Conservation (phyloP, 1,140 invertebrate species). For the Apolygus lucorum region DNA sequence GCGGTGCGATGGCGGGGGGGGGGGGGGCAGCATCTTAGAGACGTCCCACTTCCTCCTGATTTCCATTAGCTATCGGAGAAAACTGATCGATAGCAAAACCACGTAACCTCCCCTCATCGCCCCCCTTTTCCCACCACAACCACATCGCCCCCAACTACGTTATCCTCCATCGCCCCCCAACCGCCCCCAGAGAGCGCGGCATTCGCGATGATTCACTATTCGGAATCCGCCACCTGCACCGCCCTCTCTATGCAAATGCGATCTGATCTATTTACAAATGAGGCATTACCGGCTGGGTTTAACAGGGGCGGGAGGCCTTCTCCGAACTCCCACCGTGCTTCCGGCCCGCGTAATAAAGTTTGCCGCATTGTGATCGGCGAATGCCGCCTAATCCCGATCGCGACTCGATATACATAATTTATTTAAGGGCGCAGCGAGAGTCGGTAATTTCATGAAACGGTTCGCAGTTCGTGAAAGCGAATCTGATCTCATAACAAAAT, state of each 20-base stretch:
- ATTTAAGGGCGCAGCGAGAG: too few species aligned
- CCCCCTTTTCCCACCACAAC: too few species aligned
- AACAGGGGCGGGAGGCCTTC: neutral
- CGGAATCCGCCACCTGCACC: neutral
- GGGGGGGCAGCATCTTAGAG: neutral
- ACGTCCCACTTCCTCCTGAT: neutral
- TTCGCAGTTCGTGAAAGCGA: too few species aligned
- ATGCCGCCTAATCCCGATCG: neutral
- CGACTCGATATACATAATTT: too few species aligned
- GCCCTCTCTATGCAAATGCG: neutral
- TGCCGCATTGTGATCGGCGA: neutral
- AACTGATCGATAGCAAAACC: neutral
- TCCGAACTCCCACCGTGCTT: neutral
- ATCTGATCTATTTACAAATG: neutral
- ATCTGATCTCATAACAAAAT: too few species aligned
- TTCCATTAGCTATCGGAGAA: neutral
- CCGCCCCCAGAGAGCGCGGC: neutral
- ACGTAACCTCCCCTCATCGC: too few species aligned
- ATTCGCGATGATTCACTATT: neutral
- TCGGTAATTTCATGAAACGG: too few species aligned
- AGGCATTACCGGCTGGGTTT: neutral
- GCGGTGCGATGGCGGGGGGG: too few species aligned
- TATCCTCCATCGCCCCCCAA: neutral
- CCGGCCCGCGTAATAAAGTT: neutral
- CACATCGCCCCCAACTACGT: neutral